Evolutionary conservation across 2,888 invertebrate species (phyloP).

Genomic region (Agrochola macilenta): DNA sequence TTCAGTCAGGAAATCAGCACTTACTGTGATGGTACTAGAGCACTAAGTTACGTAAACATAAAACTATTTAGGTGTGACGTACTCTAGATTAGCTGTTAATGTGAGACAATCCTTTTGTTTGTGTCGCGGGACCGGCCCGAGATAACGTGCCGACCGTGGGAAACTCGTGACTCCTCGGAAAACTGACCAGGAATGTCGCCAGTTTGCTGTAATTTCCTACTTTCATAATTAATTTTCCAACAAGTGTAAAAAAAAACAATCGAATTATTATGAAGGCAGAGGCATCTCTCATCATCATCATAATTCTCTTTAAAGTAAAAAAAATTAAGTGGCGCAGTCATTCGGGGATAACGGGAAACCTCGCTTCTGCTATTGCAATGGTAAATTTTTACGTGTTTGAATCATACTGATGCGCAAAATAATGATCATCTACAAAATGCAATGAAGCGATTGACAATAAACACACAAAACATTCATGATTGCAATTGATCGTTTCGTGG

Average conservation of each 20-base stretch:
- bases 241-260: not conserved
- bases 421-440: too few relatives aligned
- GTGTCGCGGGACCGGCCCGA: conserved; percentile 59
- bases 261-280: not conserved
- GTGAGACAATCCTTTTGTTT: conserved; percentile 72
- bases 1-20: not conserved
- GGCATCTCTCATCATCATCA: not conserved
- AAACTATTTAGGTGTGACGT: conserved; percentile 64
- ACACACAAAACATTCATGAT: too few relatives aligned
- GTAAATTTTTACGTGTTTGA: too few relatives aligned
- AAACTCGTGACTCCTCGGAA: conserved; percentile 55
- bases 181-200: conserved; percentile 47
- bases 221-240: conserved; percentile 17
- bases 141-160: conserved; percentile 71
- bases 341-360: not conserved
- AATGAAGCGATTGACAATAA: too few relatives aligned
- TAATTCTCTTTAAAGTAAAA: not conserved
- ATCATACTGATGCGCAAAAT: too few relatives aligned
- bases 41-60: conserved; percentile 56
- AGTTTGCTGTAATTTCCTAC: conserved; percentile 22
- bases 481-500: too few relatives aligned
- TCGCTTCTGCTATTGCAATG: not conserved
- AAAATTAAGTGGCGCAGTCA: not conserved
- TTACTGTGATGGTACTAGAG: not conserved
- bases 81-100: conserved; percentile 62